A percentile compares a stretch with the other conserved stretches of the same genome.
Evolutionary conservation across 2,888 invertebrate species (phyloP).

Genomic region (Ormyrus rosae): DNA sequence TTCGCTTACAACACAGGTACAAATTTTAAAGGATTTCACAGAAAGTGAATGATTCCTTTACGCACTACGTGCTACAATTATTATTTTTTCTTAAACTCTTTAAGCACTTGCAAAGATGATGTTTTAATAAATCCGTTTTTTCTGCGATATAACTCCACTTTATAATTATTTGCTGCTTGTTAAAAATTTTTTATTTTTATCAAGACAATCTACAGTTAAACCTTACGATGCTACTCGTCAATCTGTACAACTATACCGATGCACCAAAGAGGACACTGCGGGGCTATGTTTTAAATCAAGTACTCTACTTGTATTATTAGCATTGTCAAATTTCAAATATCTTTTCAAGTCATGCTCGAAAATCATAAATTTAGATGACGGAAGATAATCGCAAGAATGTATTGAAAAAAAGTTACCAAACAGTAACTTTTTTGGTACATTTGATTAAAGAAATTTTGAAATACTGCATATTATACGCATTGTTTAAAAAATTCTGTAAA

Average conservation of each 20-base stretch:
- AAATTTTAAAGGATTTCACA: constrained; percentile 62
- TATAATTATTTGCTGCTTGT: constrained; percentile 50
- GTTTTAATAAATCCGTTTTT: constrained; percentile 45
- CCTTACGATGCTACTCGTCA: constrained; percentile 66
- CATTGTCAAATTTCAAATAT: constrained; percentile 25
- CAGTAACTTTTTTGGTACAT: no score
- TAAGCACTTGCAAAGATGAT: constrained; percentile 54
- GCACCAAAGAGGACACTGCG: constrained; percentile 54
- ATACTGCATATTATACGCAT: constrained; percentile 39
- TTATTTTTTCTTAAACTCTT: constrained; percentile 49
- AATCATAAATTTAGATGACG: not conserved
- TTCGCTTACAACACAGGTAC: constrained; percentile 70
- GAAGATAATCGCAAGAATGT: no score
- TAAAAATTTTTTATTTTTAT: constrained; percentile 51
- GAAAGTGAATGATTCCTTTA: constrained; percentile 45
- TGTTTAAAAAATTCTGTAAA: not conserved
- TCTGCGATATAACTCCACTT: constrained; percentile 49
- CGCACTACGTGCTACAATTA: constrained; percentile 51
- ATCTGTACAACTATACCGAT: constrained; percentile 58
- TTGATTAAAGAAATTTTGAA: not conserved
- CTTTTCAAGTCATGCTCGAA: not conserved
- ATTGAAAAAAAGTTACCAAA: no score
- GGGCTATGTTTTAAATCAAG: not conserved
- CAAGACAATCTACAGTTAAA: constrained; percentile 50
- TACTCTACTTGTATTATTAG: not conserved